phyloP scores from a whole-genome alignment of 2,888 invertebrate genomes.

The Acronicta leporina region DNA sequence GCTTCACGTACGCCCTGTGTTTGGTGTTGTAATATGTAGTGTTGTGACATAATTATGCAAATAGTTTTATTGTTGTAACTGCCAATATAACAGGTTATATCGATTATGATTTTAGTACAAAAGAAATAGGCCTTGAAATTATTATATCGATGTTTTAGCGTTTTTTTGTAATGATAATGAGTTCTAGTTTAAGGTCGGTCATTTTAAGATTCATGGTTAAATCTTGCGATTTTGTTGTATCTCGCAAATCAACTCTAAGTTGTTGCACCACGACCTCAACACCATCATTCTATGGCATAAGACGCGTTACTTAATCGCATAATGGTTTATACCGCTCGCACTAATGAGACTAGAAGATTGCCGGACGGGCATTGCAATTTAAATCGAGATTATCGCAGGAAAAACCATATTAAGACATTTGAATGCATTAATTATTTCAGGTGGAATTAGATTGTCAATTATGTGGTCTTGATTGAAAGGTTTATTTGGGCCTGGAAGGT shows the following conservation, averaged over 20 bases:
- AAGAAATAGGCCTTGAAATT: neutral
- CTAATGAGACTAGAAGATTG: slow-evolving; percentile 36
- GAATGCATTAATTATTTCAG: slow-evolving; percentile 27
- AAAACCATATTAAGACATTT: slow-evolving; percentile 21
- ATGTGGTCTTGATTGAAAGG: neutral
- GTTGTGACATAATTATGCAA: slow-evolving; percentile 39
- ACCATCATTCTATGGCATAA: slow-evolving; percentile 40
- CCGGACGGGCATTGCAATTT: slow-evolving; percentile 18
- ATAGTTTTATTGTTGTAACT: slow-evolving; percentile 18
- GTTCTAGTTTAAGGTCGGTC: slow-evolving; percentile 9
- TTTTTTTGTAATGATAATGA: neutral
- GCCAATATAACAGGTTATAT: slow-evolving; percentile 1
- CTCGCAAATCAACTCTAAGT: slow-evolving; percentile 4
- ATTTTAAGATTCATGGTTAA: too few relatives aligned
- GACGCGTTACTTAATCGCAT: slow-evolving; percentile 37
- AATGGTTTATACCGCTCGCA: slow-evolving; percentile 10
- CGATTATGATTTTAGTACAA: slow-evolving; percentile 6
- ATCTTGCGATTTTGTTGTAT: slow-evolving; percentile 2
- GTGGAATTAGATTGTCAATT: slow-evolving; percentile 8
- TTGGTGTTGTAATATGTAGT: slow-evolving; percentile 37
- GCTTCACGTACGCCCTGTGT: slow-evolving; percentile 17
- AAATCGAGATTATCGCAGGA: slow-evolving; percentile 16
- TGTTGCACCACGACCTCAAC: slow-evolving; percentile 29
- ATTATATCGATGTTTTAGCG: neutral
- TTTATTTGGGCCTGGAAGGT: slow-evolving; percentile 1